Evolutionary conservation across 2,113 vertebrate species (phyloP).

Genomic region (Thunnus maccoyii): DNA sequence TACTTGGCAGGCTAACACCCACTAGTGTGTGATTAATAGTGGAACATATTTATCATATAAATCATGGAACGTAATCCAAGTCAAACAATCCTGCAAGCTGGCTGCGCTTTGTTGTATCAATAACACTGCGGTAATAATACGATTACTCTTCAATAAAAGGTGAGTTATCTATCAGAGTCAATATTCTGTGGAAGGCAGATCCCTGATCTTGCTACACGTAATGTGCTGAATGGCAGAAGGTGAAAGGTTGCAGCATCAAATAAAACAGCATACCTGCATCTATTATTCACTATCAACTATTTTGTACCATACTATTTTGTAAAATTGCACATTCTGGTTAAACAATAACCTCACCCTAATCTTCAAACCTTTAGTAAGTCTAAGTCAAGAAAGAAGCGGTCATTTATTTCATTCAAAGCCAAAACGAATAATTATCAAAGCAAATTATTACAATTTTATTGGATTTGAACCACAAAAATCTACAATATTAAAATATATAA

Average conservation of each 20-base stretch:
- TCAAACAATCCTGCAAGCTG: conserved; percentile 34
- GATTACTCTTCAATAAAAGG: background rate
- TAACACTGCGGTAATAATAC: background rate
- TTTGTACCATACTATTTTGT: background rate
- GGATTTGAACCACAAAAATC: background rate
- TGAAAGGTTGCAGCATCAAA: background rate
- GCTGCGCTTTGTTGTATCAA: background rate
- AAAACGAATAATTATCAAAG: background rate
- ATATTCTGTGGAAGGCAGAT: background rate
- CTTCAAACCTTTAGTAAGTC: background rate
- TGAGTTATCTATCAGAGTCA: conserved; percentile 21
- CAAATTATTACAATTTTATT: background rate
- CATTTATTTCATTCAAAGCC: background rate
- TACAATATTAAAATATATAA: background rate
- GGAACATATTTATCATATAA: background rate
- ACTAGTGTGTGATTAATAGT: conserved; percentile 6
- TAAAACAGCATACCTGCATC: background rate
- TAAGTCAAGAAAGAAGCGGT: background rate
- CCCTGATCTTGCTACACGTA: background rate
- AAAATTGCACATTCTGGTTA: background rate
- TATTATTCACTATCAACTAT: too few species aligned
- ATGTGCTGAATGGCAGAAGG: background rate
- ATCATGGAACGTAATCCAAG: background rate
- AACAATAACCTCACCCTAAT: background rate
- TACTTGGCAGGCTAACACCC: conserved; percentile 28